Percentiles rank a stretch among this genome's conserved stretches.
These are phyloP conservation scores for Zapornia atra DNA, from an alignment of 2,113 vertebrate species.

Conservation along the genomic window DNA sequence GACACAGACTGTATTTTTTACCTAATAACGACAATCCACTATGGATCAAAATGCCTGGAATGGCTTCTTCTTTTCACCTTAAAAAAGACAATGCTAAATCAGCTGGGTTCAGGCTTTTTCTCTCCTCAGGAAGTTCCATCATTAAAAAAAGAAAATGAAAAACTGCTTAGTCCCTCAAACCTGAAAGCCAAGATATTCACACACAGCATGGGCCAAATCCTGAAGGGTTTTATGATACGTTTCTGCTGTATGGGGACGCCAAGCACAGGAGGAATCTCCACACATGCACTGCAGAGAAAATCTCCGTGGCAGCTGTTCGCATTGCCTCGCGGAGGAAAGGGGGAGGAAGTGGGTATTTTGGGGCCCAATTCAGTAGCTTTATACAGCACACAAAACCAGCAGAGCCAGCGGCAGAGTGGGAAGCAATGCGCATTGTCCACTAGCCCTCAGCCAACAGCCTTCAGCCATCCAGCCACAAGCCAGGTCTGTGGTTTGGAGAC, in stretches of 20 bases:
- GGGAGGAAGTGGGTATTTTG: not conserved
- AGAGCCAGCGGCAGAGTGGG: not conserved
- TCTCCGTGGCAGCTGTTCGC: constrained; percentile 20
- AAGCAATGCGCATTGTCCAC: not conserved
- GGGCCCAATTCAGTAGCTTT: not conserved
- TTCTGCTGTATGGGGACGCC: not conserved
- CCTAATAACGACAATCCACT: not conserved
- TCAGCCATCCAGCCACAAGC: rapidly evolving
- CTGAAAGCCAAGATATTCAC: constrained; percentile 43
- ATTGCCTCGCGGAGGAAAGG: not conserved
- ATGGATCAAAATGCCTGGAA: not conserved
- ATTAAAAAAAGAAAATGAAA: constrained; percentile 18
- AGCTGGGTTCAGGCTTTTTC: not conserved
- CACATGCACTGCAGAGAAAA: constrained; percentile 44
- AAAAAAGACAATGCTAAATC: not conserved
- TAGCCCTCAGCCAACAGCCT: not conserved
- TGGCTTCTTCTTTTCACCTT: not conserved
- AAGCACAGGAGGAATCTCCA: constrained; percentile 26
- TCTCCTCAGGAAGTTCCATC: not conserved
- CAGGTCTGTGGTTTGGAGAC: constrained; percentile 25
- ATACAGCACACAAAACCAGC: not conserved
- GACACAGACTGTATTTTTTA: not conserved
- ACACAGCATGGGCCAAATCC: not conserved
- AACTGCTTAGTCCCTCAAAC: constrained; percentile 1
- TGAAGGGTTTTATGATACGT: not conserved